phyloP scores from a whole-genome alignment of 2,113 vertebrate species.

The Jaculus jaculus region DNA sequence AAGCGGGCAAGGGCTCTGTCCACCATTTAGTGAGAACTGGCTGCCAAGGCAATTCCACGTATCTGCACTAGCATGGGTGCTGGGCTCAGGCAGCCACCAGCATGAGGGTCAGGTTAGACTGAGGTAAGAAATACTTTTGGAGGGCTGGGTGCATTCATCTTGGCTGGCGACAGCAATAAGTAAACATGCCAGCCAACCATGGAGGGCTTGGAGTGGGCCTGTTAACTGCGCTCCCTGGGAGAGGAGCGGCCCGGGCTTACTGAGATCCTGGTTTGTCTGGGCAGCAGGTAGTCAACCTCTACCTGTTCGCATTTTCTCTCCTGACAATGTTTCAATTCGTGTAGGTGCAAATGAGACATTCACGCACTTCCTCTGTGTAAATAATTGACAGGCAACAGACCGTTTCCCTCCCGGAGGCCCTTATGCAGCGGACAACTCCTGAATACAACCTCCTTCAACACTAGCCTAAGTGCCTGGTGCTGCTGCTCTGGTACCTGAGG shows the following conservation, averaged over 20 bases:
- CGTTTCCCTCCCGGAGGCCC: constrained; percentile 43
- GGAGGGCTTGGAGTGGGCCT: constrained; percentile 13
- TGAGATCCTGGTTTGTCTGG: constrained; percentile 47
- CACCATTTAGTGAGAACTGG: constrained; percentile 22
- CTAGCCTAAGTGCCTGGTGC: neutral
- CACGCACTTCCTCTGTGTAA: constrained; percentile 47
- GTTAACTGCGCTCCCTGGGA: constrained; percentile 29
- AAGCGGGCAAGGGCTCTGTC: constrained; percentile 61
- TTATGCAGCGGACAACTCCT: constrained; percentile 29
- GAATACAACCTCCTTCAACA: constrained; percentile 45
- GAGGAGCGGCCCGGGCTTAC: constrained; percentile 6
- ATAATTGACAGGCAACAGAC: constrained; percentile 67
- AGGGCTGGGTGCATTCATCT: constrained; percentile 51
- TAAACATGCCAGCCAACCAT: constrained; percentile 73
- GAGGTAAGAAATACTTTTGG: constrained; percentile 73
- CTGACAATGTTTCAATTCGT: constrained; percentile 51
- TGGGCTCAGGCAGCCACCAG: constrained; percentile 47
- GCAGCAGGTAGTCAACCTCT: constrained; percentile 49
- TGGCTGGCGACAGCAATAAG: constrained; percentile 66
- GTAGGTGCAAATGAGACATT: constrained; percentile 59
- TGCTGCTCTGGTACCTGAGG: constrained; percentile 52
- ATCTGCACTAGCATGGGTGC: constrained; percentile 1
- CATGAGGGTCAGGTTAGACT: constrained; percentile 58
- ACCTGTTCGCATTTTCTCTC: constrained; percentile 54
- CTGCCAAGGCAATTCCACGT: constrained; percentile 32